Percentiles rank a stretch among this genome's conserved stretches.
These are phyloP conservation scores for Drosophila kurseongensis DNA, from an alignment of 1,140 invertebrate genomes.

Conservation along the genomic window DNA sequence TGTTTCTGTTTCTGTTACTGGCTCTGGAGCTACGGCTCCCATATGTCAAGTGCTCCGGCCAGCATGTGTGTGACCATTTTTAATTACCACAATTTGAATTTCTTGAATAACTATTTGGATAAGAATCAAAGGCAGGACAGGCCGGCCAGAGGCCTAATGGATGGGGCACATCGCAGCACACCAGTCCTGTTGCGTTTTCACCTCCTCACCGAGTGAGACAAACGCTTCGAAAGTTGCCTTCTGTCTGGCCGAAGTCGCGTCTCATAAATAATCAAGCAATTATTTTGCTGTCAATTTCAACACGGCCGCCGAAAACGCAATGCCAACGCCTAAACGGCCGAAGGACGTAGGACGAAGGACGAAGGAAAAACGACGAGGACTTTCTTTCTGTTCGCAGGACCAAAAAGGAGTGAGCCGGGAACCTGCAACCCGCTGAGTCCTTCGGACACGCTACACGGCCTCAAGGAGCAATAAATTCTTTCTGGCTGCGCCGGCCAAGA, in stretches of 20 bases:
- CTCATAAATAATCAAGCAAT: slow-evolving; percentile 84
- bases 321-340: slow-evolving; percentile 57
- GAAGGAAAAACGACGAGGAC: not conserved
- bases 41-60: slow-evolving; percentile 68
- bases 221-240: slow-evolving; percentile 1
- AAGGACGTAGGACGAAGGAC: slow-evolving; percentile 10
- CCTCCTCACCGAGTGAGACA: slow-evolving; percentile 38
- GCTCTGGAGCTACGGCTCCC: slow-evolving; percentile 31
- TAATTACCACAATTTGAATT: slow-evolving; percentile 83
- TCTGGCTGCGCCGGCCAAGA: slow-evolving; percentile 53
- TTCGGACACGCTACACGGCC: slow-evolving; percentile 75
- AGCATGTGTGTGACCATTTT: slow-evolving; percentile 63
- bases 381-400: slow-evolving; percentile 5
- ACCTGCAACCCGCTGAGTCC: slow-evolving; percentile 78
- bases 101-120: slow-evolving; percentile 81
- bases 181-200: slow-evolving; percentile 17
- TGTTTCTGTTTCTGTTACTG: slow-evolving; percentile 1
- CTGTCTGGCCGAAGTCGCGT: slow-evolving; percentile 56
- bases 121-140: slow-evolving; percentile 49
- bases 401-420: slow-evolving; percentile 3
- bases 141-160: slow-evolving; percentile 6
- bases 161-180: not conserved
- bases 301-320: slow-evolving; percentile 80
- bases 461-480: slow-evolving; percentile 75
- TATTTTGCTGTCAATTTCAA: slow-evolving; percentile 84